Base-by-base conservation (phyloP, 2,888 invertebrate genomes). In the Pyrrhia umbra region DNA sequence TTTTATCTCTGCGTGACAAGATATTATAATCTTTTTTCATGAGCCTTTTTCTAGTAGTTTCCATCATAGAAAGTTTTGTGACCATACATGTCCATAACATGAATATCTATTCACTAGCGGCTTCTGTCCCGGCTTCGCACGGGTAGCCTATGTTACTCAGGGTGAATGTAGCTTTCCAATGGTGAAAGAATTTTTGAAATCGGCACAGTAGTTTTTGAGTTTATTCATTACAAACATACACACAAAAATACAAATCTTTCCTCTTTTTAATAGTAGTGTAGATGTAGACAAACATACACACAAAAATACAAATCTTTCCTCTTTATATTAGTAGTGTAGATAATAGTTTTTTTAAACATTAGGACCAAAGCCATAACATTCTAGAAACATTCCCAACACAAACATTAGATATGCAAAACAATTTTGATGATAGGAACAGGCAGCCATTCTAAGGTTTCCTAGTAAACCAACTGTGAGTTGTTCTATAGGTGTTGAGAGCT, bases 401-500 rank as follows among this genome's bases (percentile, higher is more conserved):
- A 45, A 39, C 9, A 58, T 27, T 37, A 13, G 39, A 37, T 37
- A 23, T 58, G 40, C 34, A 74, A 58, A 57, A 37, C 25, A 37
- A 58, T 27, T 40, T 51, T 47, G 27, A 27, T 66, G 23, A n/a
- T 68, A n/a, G n/a, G n/a, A n/a, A 50, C 37, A 43, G 39, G 47
- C n/a, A 43, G 34, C 34, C n/a, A 10, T 16, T 52, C 2, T 75
- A 37, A 54, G 10, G 56, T 52, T 68, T 42, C 43, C 8, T 27
- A 56, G 21, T 15, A 37, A 27, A 10, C 8, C 34, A 34, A 39
- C 37, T 43, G 34, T 55, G 42, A 25, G 13, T 0, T 10, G 13
- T 42, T 23, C 8, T 69, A 21, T 13, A 69, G 39, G 54, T 39
- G 56, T 60, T 66, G 54, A 52, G 63, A 76, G 60, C 30, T 56